A percentile compares a stretch with the other conserved stretches of the same genome.
Conservation (phyloP, 2,888 invertebrate species). For the Invenusta paracnida region DNA sequence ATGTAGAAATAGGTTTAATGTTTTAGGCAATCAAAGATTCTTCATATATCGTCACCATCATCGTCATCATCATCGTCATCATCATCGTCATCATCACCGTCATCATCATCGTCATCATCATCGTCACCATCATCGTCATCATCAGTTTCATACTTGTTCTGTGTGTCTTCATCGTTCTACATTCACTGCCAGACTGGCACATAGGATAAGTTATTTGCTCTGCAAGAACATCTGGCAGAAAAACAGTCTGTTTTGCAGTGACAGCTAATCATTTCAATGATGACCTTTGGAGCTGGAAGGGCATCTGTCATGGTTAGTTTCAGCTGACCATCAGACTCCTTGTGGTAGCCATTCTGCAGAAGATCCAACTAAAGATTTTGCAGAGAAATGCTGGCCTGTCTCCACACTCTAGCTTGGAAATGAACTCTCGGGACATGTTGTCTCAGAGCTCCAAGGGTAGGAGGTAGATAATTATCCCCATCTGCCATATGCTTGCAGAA, state of each 20-base stretch:
- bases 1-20: too few species aligned
- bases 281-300: conserved; percentile 39
- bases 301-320: conserved; percentile 27
- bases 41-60: too few species aligned
- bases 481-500: conserved; percentile 28
- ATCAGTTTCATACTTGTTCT: too few species aligned
- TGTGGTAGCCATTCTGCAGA: conserved; percentile 38
- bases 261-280: conserved; percentile 37
- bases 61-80: too few species aligned
- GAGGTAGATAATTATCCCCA: background rate
- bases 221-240: conserved; percentile 33
- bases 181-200: conserved; percentile 19
- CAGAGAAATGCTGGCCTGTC: background rate
- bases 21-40: too few species aligned
- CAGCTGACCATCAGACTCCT: conserved; percentile 28
- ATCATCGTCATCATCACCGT: too few species aligned
- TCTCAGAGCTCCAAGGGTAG: conserved; percentile 33
- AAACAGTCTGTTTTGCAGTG: conserved; percentile 36
- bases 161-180: background rate
- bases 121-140: too few species aligned
- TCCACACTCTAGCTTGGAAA: conserved; percentile 29
- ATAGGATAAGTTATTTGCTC: conserved; percentile 35
- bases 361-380: background rate
- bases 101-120: too few species aligned
- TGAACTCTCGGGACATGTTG: conserved; percentile 24